A percentile compares a stretch with the other conserved stretches of the same genome.
These are phyloP conservation scores for Parapsyche elsis DNA, from an alignment of 1,140 invertebrate species.

Conservation along the genomic window DNA sequence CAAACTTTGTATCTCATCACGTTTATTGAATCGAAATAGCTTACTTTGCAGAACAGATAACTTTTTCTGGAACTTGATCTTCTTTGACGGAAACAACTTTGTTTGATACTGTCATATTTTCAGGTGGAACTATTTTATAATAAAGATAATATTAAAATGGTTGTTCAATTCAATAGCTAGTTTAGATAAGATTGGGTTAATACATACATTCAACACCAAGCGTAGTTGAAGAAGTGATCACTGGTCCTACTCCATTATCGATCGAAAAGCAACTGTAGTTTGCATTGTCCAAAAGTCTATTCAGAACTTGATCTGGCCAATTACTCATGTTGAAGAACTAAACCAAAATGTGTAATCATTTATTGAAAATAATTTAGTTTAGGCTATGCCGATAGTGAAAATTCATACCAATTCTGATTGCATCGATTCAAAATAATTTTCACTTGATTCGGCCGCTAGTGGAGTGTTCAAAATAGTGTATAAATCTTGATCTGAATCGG, in stretches of 20 bases:
- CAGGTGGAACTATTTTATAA: slow-evolving; percentile 80
- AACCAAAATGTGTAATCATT: slow-evolving; percentile 2
- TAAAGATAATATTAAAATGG: background rate
- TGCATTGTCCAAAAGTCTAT: slow-evolving; percentile 79
- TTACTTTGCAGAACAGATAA: slow-evolving; percentile 80
- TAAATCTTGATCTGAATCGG: slow-evolving; percentile 67
- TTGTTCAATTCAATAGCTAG: background rate
- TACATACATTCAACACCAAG: slow-evolving; percentile 90
- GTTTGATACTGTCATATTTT: slow-evolving; percentile 82
- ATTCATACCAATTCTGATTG: slow-evolving; percentile 79
- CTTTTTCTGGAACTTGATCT: slow-evolving; percentile 77
- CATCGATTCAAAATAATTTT: slow-evolving; percentile 88
- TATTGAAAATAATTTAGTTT: slow-evolving; percentile 1
- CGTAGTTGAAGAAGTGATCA: slow-evolving; percentile 81
- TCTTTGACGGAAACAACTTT: slow-evolving; percentile 80
- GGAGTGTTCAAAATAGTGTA: slow-evolving; percentile 76
- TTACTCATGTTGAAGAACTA: slow-evolving; percentile 81
- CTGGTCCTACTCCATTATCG: slow-evolving; percentile 76
- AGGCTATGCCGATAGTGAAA: background rate
- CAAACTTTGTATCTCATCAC: background rate
- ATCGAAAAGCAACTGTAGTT: slow-evolving; percentile 86
- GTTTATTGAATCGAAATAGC: background rate
- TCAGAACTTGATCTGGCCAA: slow-evolving; percentile 81
- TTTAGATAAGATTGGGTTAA: background rate
- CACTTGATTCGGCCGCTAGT: slow-evolving; percentile 74